Percentiles rank a stretch among this genome's conserved stretches.
These are phyloP conservation scores for Ladona fulva DNA, from an alignment of 1,140 invertebrate species.

Conservation along the genomic window DNA sequence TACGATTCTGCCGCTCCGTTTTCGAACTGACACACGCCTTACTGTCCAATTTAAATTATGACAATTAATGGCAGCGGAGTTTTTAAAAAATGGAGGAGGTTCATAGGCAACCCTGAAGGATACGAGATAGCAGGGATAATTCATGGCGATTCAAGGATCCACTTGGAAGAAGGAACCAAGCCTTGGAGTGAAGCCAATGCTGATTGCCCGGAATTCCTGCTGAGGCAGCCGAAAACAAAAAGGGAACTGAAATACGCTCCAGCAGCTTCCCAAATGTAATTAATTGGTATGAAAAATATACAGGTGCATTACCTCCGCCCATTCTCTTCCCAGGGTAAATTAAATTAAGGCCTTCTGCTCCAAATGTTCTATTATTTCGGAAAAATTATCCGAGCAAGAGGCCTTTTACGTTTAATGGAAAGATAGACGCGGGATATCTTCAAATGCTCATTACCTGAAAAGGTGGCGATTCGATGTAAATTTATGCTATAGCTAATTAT, in stretches of 20 bases:
- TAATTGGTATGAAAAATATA: constrained; percentile 11
- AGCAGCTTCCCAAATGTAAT: background rate
- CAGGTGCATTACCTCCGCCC: background rate
- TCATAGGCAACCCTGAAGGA: background rate
- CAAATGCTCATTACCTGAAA: too few relatives aligned
- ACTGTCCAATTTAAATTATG: constrained; percentile 10
- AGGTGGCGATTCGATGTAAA: too few relatives aligned
- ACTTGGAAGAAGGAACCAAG: background rate
- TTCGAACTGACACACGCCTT: background rate
- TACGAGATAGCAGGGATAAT: background rate
- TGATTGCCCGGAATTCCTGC: background rate
- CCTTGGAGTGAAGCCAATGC: background rate
- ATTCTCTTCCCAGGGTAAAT: background rate
- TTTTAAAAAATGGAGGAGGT: background rate
- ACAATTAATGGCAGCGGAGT: background rate
- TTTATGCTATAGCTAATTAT: too few relatives aligned
- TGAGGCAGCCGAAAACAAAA: background rate
- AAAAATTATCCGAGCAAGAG: background rate
- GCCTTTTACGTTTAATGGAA: background rate
- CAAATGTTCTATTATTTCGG: background rate
- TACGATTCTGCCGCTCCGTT: too few relatives aligned
- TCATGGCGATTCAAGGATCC: background rate
- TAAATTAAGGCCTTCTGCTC: background rate
- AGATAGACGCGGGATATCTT: too few relatives aligned
- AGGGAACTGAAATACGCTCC: background rate